phyloP scores from a whole-genome alignment of 1,140 invertebrate genomes.

The Drosophila lacertosa region DNA sequence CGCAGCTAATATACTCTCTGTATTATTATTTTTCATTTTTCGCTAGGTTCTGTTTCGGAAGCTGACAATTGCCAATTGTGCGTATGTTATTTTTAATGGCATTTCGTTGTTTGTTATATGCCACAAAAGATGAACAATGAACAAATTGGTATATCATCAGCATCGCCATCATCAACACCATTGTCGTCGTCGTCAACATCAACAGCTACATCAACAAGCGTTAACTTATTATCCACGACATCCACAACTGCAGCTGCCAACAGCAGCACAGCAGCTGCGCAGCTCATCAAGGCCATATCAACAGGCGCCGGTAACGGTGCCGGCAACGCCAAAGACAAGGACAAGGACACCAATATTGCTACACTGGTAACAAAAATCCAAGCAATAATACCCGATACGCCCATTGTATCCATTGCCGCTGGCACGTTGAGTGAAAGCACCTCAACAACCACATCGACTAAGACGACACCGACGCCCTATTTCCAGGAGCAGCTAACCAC shows the following conservation, averaged over 20 bases:
- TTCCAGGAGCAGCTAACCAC: constrained; percentile 57
- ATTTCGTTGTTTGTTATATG: constrained; percentile 52
- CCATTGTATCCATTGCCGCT: constrained; percentile 79
- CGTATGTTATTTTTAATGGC: constrained; percentile 39
- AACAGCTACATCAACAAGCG: constrained; percentile 4
- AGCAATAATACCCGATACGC: constrained; percentile 75
- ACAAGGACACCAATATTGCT: constrained; percentile 29
- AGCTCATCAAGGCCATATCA: constrained; percentile 49
- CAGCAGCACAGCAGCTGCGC: constrained; percentile 25
- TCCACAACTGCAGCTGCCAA: constrained; percentile 13
- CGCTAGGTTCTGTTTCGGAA: constrained; percentile 12
- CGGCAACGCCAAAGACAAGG: background rate
- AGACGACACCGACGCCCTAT: constrained; percentile 73
- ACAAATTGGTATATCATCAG: constrained; percentile 50
- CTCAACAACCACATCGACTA: constrained; percentile 77
- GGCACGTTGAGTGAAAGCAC: constrained; percentile 77
- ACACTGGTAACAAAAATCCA: constrained; percentile 54
- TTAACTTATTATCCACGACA: background rate
- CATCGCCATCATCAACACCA: constrained; percentile 37
- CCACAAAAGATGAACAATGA: constrained; percentile 61
- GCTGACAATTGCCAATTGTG: constrained; percentile 20
- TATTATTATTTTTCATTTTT: background rate
- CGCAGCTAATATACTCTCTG: constrained; percentile 10
- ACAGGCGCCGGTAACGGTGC: constrained; percentile 21
- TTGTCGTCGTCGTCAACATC: background rate